Evolutionary conservation across 64 coral and sea anemone genomes (phyloP), one percentile per base, ranked within the genome.

Genomic region (Acropora yongei): DNA sequence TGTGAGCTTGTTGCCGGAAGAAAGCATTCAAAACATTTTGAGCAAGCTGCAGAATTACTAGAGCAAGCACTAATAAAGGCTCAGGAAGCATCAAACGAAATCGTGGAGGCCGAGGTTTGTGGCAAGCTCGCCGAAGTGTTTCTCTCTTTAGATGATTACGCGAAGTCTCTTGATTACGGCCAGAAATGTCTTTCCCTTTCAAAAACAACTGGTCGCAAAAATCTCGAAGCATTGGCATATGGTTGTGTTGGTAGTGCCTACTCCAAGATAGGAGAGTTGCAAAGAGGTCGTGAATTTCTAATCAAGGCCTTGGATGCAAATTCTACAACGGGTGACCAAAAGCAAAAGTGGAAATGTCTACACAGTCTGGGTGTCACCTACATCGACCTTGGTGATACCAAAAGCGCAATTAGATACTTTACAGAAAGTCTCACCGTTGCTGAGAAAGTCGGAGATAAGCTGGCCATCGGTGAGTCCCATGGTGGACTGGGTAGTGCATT

Each of bases 131-230:
- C 80, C 3, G 39, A 82, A 14, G 53, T 82, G 20, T 63, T 82
- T 41, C 39, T 82, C 10, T 43, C 57, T 63, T 41, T 82, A 14
- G 30, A 82, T 82, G 5, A 44, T 60, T 81, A 60, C 12, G 79
- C 41, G n/a, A 60, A 57, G 39, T 60, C 79, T 81, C 79, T 81
- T 41, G 5, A 5, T 44, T 81, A 65, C 53, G 79, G 51, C 7
- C 79, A 81, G 79, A 81, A 81, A 12, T 81, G 79, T 41, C 79
- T 81, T 81, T 60, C 50, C 79, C 51, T 81, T 81, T 81, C 79
- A 41, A 58, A 81, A 60, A 30, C n/a, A 42, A 30, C 50, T 60
- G 79, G 53, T 60, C 53, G 0, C 5, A 81, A 81, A 81, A 53
- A 63, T 81, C 79, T 81, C 30, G 79, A 81, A 81, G 79, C 79